Conservation (phyloP, 1,140 invertebrate species). For the Steinernema feltiae region DNA sequence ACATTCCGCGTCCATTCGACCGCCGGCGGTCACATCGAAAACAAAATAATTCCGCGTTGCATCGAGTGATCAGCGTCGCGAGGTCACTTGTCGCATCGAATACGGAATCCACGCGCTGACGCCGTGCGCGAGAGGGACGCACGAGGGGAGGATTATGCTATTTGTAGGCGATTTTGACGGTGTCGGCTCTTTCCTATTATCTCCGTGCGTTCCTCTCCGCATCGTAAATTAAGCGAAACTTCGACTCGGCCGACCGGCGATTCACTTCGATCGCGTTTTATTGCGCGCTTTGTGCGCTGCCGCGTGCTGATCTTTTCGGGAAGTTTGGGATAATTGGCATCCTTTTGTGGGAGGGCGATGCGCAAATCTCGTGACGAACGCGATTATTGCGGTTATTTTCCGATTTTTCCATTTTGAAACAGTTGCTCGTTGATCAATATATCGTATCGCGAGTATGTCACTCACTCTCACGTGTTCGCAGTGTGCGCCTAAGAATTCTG, state of each 20-base stretch:
- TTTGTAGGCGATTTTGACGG: too few relatives aligned
- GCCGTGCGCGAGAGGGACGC: not conserved
- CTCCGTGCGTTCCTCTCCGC: not conserved
- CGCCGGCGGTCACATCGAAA: too few relatives aligned
- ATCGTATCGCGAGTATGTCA: not conserved
- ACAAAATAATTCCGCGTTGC: too few relatives aligned
- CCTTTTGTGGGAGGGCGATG: not conserved
- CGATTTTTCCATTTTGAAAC: too few relatives aligned
- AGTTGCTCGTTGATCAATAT: too few relatives aligned
- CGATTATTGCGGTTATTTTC: too few relatives aligned
- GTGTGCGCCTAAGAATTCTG: not conserved
- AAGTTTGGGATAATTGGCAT: constrained; percentile 1
- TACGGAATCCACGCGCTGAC: not conserved
- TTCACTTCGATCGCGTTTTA: too few relatives aligned
- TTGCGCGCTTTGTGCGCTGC: not conserved
- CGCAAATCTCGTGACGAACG: not conserved
- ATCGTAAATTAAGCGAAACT: constrained; percentile 9
- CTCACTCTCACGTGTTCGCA: not conserved
- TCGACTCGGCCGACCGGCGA: too few relatives aligned
- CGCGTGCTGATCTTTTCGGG: not conserved
- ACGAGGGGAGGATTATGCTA: not conserved
- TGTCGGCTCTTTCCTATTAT: not conserved
- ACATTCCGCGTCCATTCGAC: too few relatives aligned
- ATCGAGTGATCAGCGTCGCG: not conserved
- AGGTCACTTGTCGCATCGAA: constrained; percentile 13